phyloP scores from a whole-genome alignment of 1,140 invertebrate genomes.

The Linepithema humile region DNA sequence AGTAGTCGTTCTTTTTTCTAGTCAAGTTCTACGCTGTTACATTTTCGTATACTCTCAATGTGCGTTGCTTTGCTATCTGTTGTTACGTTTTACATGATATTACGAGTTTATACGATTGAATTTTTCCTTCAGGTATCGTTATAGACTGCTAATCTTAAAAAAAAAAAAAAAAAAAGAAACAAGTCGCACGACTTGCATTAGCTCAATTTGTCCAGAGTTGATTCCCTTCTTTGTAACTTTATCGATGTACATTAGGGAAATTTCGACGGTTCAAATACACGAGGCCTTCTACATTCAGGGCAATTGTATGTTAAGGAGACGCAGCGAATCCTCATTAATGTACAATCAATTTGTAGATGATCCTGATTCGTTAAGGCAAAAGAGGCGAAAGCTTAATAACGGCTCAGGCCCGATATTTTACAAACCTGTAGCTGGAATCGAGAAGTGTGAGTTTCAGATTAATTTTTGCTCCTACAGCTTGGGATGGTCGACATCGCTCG shows the following conservation, averaged over 20 bases:
- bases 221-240: neutral
- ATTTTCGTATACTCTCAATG: conserved; percentile 40
- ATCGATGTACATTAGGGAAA: neutral
- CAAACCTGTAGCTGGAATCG: conserved; percentile 84
- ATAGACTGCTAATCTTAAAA: neutral
- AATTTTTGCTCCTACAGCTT: conserved; percentile 62
- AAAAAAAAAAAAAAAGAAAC: neutral
- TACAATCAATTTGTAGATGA: conserved; percentile 73
- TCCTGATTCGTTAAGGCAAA: conserved; percentile 73
- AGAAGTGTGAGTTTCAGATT: conserved; percentile 85
- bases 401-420: conserved; percentile 84
- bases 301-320: conserved; percentile 28
- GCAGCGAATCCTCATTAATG: conserved; percentile 58
- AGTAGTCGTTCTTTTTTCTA: conserved; percentile 54
- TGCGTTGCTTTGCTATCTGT: conserved; percentile 64
- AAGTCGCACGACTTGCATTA: neutral
- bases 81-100: conserved; percentile 66
- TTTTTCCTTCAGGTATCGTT: conserved; percentile 33
- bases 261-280: conserved; percentile 11
- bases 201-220: neutral
- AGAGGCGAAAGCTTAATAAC: conserved; percentile 85
- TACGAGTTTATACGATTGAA: conserved; percentile 37
- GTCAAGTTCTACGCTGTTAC: conserved; percentile 61
- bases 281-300: conserved; percentile 40
- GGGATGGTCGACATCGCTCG: conserved; percentile 47